Conservation (phyloP, 2,888 invertebrate species). For the Atrina japonica region DNA sequence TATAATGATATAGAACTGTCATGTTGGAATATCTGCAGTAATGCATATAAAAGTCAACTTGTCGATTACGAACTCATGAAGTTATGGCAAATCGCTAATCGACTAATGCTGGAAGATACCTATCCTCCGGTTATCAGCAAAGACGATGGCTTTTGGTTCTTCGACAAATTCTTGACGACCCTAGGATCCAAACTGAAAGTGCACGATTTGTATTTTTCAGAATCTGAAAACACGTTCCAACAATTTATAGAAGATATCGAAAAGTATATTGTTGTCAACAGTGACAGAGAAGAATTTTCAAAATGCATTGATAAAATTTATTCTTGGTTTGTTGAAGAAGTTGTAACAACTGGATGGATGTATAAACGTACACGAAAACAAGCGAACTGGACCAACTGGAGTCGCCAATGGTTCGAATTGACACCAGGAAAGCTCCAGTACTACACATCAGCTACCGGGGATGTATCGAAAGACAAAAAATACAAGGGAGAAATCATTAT, state of each 20-base stretch:
- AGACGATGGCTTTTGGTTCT: slow-evolving; percentile 41
- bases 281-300: slow-evolving; percentile 1
- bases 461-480: background rate
- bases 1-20: slow-evolving; percentile 31
- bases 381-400: slow-evolving; percentile 56
- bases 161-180: slow-evolving; percentile 37
- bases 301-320: slow-evolving; percentile 45
- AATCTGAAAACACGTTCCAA: slow-evolving; percentile 10
- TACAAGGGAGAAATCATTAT: slow-evolving; percentile 20
- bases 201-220: background rate
- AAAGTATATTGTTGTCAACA: slow-evolving; percentile 19
- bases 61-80: slow-evolving; percentile 20
- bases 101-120: slow-evolving; percentile 40
- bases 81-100: slow-evolving; percentile 50
- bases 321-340: slow-evolving; percentile 48
- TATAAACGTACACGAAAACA: slow-evolving; percentile 46
- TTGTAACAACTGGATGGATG: slow-evolving; percentile 49
- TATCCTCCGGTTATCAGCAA: slow-evolving; percentile 44
- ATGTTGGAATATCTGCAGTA: slow-evolving; percentile 27
- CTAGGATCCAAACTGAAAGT: slow-evolving; percentile 13
- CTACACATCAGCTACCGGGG: slow-evolving; percentile 31
- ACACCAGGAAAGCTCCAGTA: slow-evolving; percentile 40
- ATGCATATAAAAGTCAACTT: slow-evolving; percentile 24
- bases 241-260: slow-evolving; percentile 19
- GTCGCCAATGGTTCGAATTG: slow-evolving; percentile 49